Evolutionary conservation across 2,888 invertebrate genomes (phyloP), one percentile per base, ranked within the genome.

Genomic region (Ariolimax columbianus): DNA sequence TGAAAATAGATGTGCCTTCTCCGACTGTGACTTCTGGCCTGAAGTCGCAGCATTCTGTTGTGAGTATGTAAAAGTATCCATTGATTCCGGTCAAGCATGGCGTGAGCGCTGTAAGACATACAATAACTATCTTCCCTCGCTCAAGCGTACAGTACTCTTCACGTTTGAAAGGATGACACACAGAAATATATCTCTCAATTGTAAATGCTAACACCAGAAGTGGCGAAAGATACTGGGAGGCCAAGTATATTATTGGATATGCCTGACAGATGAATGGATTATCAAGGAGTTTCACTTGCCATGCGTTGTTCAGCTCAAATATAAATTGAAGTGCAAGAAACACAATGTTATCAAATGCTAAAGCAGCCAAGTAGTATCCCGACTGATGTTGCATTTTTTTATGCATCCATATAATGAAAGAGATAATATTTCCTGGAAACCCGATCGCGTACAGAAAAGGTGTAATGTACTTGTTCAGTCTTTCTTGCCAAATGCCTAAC

Each of bases 381-480:
- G 94, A 94, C 1, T 93, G 93, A 82, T 93, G 93, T 23, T 93
- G 90, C 94, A 94, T 94, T 78, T 91, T 89, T 81, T 90, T 92
- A 75, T 91, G 91, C 47, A n/a, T n/a, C n/a, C n/a, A n/a, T n/a
- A n/a, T n/a, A n/a, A n/a, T n/a, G n/a, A n/a, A n/a, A n/a, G n/a
- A 91, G 30, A 94, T 85, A 77, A 93, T 89, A 87, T 94, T 94
- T 78, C 93, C 93, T 0, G 94, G 93, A 83, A 94, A 92, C 30
- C 94, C 94, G 38, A 94, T 86, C 47, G 90, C 88, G 88, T 92
- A 93, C 80, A 92, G 92, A 66, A 93, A 87, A 4, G 92, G 93
- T 7, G 93, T 91, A n/a, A 93, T 87, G 83, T 91, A 92, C 82
- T 89, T 90, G 86, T 93, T 91, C 1, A 72, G n/a, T 19, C 72